Evolutionary conservation across 2,797 vertebrate species (phyloP), one percentile per base, ranked within the genome.

Genomic region (Coendou prehensilis): DNA sequence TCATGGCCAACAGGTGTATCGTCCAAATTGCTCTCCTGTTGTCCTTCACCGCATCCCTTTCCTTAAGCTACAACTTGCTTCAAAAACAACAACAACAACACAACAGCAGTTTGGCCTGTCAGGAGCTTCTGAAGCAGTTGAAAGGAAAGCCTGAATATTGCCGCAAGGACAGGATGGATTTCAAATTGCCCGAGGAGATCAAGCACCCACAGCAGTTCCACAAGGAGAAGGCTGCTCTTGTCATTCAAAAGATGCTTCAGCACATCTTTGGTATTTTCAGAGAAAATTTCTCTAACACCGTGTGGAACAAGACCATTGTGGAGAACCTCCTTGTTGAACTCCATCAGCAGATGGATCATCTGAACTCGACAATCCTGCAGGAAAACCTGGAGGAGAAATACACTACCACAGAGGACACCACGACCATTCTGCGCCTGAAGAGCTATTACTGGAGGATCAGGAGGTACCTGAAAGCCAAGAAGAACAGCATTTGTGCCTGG

Each of bases 401-500:
- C 6, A n/a, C 54, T n/a, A 83, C 54, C 15, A 41, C 0, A 28
- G 0, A 0, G 37, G 89, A 6, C 11, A 75, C 80, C 30, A 14
- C 0, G 10, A 71, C n/a, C 1, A 0, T n/a, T 71, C 67, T 90
- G 52, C 91, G 45, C 87, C 75, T 99, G 83, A 97, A 94, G 79
- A 96, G 95, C 4, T 98, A 99, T 14, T 99, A 98, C 83, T 1
- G 15, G 28, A 97, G 93, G 76, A 93, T 98, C 4, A 5, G 71
- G 23, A 73, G 7, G 75, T 98, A 98, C 92, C 96, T 99, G 76
- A 50, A 91, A 88, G 87, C 86, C 67, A 97, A 97, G 26, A 2
- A 89, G 13, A 97, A 98, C 1, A 96, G 97, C 82, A n/a, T 45
- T n/a, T 98, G 98, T 83, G 98, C 98, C 93, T 98, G 98, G 98